These are phyloP conservation scores for Neoitamus cyanurus DNA, from an alignment of 2,888 invertebrate species.

Conservation along the genomic window DNA sequence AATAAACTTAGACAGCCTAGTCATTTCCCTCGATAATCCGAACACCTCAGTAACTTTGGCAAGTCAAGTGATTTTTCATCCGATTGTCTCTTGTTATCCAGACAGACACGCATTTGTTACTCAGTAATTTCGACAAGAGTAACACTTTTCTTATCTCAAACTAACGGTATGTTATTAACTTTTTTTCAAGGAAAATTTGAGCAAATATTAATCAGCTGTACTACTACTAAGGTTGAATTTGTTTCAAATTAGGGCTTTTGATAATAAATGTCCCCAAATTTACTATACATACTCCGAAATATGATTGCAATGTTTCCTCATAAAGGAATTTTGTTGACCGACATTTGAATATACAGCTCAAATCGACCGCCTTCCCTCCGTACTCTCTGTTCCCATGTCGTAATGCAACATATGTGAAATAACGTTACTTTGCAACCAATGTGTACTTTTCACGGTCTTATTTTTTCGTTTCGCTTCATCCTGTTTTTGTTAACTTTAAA, in stretches of 20 bases:
- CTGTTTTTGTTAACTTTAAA: background rate
- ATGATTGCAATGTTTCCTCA: background rate
- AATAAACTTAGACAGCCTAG: too few relatives aligned
- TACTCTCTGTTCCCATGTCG: background rate
- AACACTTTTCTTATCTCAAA: too few relatives aligned
- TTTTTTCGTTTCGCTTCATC: background rate
- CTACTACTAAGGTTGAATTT: too few relatives aligned
- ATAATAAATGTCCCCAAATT: background rate
- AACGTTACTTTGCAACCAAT: background rate
- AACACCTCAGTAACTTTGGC: too few relatives aligned
- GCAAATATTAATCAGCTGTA: too few relatives aligned
- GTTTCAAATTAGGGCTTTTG: background rate
- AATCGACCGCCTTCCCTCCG: background rate
- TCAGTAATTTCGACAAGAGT: too few relatives aligned
- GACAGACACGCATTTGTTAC: too few relatives aligned
- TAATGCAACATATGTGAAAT: constrained; percentile 5
- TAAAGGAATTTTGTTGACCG: background rate
- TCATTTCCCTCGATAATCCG: too few relatives aligned
- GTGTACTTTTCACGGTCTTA: background rate
- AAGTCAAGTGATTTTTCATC: too few relatives aligned
- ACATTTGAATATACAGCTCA: background rate
- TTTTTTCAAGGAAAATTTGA: too few relatives aligned
- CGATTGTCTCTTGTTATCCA: too few relatives aligned
- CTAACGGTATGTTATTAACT: too few relatives aligned
- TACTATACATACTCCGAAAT: background rate